Base-by-base conservation (phyloP, 1,140 invertebrate genomes). In the Ctenoplectra terminalis region DNA sequence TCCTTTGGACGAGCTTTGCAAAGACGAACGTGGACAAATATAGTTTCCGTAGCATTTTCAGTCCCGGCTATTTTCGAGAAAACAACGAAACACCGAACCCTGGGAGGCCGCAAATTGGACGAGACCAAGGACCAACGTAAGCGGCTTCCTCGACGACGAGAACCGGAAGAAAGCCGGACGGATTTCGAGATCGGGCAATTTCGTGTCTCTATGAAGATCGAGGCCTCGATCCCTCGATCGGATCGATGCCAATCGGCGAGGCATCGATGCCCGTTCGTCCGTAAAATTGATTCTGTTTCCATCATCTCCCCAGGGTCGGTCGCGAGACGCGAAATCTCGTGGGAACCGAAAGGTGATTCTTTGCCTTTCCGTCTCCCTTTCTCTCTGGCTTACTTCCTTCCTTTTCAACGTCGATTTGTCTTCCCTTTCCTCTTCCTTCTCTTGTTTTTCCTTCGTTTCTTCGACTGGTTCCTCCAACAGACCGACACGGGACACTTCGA, bases 231-330 rank as follows among this genome's bases (percentile, higher is more conserved):
- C 58, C 58, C 43, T 79, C 43, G 67, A 81, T 87, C 52, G 79
- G 80, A 88, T 88, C 87, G 83, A 88, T 88, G 72, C 86, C 87
- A 83, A 88, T 88, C 83, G 87, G 61, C 64, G 58, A 43, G 40
- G 85, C 84, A 90, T 91, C 90, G 89, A 88, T 88, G 77, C 80
- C 77, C 89, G 88, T 81, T 82, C 89, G 84, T 73, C 90, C 90
- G 90, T 90, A 92, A 92, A 92, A 91, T 92, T 90, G 91, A 92
- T 92, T 92, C 90, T 80, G 63, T 83, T 83, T 74, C 83, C 84
- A 70, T 87, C 82, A 81, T 69, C n/a, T 88, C 73, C 76, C 75
- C 70, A 40, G 63, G 77, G 72, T 83, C 84, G 86, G 83, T 84
- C 88, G 79, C 90, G 90, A 90, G 78, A 88, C 86, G 87, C 90